Base-by-base conservation (phyloP, 1,140 invertebrate genomes). In the Hylyphantes graminicola region DNA sequence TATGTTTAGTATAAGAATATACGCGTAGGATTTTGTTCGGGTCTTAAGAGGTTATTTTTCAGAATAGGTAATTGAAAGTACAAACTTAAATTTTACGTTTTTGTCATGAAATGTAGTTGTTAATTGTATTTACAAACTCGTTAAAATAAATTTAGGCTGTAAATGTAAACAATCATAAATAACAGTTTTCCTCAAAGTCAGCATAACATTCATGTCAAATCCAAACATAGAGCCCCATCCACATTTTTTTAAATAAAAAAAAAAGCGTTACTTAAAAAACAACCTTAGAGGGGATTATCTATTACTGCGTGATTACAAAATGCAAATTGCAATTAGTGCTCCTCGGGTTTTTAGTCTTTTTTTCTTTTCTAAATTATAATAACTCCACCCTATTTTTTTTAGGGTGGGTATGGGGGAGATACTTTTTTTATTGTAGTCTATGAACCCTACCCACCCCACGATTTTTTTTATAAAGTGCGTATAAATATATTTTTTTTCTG, bases 221-320 rank as follows among this genome's bases (percentile, higher is more conserved):
- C 35, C 1, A 35, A 35, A 35, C 35, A 35, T 35, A 35, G 35
- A 35, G 35, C 35, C 5, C 5, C 35, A 2, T 35, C 35, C 35
- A 35, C 35, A 35, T 35, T 35, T 35, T 35, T 35, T 35, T 35
- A n/a, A n/a, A n/a, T 35, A 35, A 35, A 35, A 2, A 82, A 73
- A 82, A 82, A 82, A 74, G 53, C 50, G 68, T 68, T 81, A 81
- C 73, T 81, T 75, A 83, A 75, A 75, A 83, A 83, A 83, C 55
- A 74, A 55, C 64, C 79, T 54, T 64, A 74, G 55, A 74, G 50
- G 72, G 79, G 80, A 83, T 83, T 83, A 83, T 83, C 80, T 83
- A 83, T 83, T 83, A 83, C 80, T 83, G 59, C 72, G 48, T 83
- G 80, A 83, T 83, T 83, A 83, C 70, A 83, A 75, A 83, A 83